phyloP scores from a whole-genome alignment of 2,113 vertebrate species.

The Chaetodon auriga region DNA sequence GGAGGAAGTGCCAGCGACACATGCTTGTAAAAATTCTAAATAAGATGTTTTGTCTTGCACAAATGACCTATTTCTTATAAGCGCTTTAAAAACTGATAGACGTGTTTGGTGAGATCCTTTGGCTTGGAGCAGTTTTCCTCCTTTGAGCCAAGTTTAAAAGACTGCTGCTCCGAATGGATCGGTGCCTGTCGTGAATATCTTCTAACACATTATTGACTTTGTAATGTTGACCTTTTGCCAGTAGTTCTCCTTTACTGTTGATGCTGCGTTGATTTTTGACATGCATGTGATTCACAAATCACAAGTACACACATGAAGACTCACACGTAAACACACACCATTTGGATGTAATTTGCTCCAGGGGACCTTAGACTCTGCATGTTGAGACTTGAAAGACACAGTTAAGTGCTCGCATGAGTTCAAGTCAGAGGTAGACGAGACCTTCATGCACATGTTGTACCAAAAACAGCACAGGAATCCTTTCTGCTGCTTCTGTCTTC shows the following conservation, averaged over 20 bases:
- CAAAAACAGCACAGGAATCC: background rate
- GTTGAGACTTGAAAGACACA: constrained; percentile 42
- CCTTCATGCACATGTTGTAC: background rate
- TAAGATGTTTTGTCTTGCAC: background rate
- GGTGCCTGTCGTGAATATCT: background rate
- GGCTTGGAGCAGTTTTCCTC: background rate
- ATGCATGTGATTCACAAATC: background rate
- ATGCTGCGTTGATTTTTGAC: background rate
- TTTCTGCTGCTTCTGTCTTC: background rate
- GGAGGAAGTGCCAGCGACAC: background rate
- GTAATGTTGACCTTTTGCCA: background rate
- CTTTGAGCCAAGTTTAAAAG: background rate
- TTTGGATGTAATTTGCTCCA: constrained; percentile 4
- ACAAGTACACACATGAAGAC: background rate
- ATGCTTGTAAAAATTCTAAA: background rate
- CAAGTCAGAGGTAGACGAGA: background rate
- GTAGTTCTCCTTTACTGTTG: background rate
- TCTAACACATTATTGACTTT: background rate
- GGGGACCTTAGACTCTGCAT: constrained; percentile 5
- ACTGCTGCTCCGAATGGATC: background rate
- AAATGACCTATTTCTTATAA: background rate
- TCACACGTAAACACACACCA: background rate
- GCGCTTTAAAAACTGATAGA: background rate
- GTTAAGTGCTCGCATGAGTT: background rate
- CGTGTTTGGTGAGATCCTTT: background rate